Evolutionary conservation across 1,140 invertebrate species (phyloP), one percentile per base, ranked within the genome.

Genomic region (Drosophila hydei): DNA sequence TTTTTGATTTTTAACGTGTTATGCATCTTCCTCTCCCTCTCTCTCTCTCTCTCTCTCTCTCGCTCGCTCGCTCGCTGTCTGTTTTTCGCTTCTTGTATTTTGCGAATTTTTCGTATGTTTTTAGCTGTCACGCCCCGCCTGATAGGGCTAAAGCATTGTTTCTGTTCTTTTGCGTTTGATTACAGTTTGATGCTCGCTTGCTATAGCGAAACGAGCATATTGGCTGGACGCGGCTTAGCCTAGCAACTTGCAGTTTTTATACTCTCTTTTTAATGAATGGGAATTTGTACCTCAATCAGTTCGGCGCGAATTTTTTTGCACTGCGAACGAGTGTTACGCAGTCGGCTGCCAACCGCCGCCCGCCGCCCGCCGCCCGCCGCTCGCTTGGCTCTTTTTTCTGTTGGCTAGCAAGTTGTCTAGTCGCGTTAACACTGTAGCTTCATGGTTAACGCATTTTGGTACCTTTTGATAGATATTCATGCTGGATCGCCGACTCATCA

Each of bases 1-100:
- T 43, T 63, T 64, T 56, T 64, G 27, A 56, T 55, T 36, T 12
- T 14, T 21, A 12, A n/a, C 4, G 6, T 36, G 42, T 40, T 40
- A 67, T 59, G 63, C 54, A 67, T 19, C 47, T 42, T 59, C 54
- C 40, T 12, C 33, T 7, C 7, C 19, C 6, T 14, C n/a, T 16
- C 14, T 36, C n/a, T 36, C 7, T 8, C 23, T 5, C 21, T 33
- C 30, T 33, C 9, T 0, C 0, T 33, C 30, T 33, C 30, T 33
- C 30, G 2, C 30, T 33, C 30, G 1, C 9, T 0, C 30, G 16
- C 27, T 27, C n/a, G n/a, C n/a, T n/a, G n/a, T n/a, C n/a, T n/a
- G n/a, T n/a, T 25, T 23, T 12, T 2, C 21, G 19, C 12, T 33
- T 6, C 42, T 16, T 19, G 11, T 58, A 12, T n/a, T 21, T 21